Conservation (phyloP, 2,888 invertebrate species). For the Eupithecia subumbrata region DNA sequence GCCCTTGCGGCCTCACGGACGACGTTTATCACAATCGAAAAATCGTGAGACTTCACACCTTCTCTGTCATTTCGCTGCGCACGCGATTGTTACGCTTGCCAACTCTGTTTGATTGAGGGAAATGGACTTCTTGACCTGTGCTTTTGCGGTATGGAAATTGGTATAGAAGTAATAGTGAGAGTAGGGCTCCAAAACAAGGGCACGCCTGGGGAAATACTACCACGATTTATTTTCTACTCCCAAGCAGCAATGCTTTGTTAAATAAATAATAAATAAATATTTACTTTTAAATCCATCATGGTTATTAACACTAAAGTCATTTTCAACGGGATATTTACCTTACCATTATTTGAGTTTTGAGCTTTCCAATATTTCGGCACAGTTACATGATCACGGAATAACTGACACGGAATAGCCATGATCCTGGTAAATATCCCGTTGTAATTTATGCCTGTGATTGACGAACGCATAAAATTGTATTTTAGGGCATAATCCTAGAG, state of each 20-base stretch:
- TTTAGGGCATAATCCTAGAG: not conserved
- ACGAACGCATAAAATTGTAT: not conserved
- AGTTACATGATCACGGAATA: too few relatives aligned
- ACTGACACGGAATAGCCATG: too few relatives aligned
- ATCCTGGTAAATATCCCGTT: too few relatives aligned
- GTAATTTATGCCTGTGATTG: not conserved
- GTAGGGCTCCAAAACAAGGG: not conserved
- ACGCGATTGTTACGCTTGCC: slow-evolving; percentile 4
- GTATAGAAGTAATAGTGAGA: not conserved
- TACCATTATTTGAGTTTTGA: too few relatives aligned
- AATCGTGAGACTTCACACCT: slow-evolving; percentile 32
- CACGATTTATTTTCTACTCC: not conserved
- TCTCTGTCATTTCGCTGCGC: slow-evolving; percentile 17
- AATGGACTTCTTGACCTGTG: not conserved
- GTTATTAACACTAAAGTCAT: too few relatives aligned
- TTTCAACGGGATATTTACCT: too few relatives aligned
- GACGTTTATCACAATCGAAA: slow-evolving; percentile 20
- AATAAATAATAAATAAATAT: too few relatives aligned
- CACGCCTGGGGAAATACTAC: not conserved
- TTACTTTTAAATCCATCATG: too few relatives aligned
- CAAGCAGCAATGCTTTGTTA: not conserved
- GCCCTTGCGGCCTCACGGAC: slow-evolving; percentile 10
- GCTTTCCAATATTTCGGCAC: too few relatives aligned
- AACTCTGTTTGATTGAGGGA: slow-evolving; percentile 10
- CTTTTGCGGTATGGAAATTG: slow-evolving; percentile 3